Percentiles rank a stretch among this genome's conserved stretches.
phyloP scores from a whole-genome alignment of 2,888 invertebrate species.

The Cantharis rufa region DNA sequence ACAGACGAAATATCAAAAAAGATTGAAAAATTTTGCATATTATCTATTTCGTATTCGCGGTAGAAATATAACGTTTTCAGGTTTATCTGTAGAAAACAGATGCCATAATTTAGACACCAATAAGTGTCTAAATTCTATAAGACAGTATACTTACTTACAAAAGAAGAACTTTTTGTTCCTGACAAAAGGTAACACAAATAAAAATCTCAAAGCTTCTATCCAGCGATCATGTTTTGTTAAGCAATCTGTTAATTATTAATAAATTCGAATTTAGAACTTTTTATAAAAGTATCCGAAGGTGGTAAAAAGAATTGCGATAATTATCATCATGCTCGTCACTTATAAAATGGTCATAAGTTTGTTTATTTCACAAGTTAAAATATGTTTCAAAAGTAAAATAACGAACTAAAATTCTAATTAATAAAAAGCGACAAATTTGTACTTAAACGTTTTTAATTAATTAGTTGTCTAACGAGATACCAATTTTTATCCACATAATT shows the following conservation, averaged over 20 bases:
- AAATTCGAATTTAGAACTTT: neutral
- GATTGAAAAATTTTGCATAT: constrained; percentile 31
- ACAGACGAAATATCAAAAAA: constrained; percentile 32
- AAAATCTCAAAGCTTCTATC: neutral
- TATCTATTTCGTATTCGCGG: constrained; percentile 28
- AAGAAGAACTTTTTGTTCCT: neutral
- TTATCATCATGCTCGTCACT: neutral
- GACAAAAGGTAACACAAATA: neutral
- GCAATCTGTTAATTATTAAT: neutral
- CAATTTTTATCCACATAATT: neutral
- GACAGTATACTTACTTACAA: constrained; percentile 1
- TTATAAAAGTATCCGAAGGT: neutral
- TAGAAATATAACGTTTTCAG: constrained; percentile 26
- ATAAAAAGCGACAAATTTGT: neutral
- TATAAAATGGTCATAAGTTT: neutral
- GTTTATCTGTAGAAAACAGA: constrained; percentile 17
- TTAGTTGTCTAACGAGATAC: neutral
- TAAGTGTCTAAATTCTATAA: constrained; percentile 8
- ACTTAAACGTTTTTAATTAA: neutral
- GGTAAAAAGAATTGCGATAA: neutral
- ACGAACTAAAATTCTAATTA: neutral
- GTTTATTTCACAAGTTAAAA: neutral
- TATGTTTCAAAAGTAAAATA: neutral
- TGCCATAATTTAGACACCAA: constrained; percentile 22
- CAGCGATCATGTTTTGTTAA: neutral